Conservation (phyloP, 2,113 vertebrate species). For the Thomomys bottae region DNA sequence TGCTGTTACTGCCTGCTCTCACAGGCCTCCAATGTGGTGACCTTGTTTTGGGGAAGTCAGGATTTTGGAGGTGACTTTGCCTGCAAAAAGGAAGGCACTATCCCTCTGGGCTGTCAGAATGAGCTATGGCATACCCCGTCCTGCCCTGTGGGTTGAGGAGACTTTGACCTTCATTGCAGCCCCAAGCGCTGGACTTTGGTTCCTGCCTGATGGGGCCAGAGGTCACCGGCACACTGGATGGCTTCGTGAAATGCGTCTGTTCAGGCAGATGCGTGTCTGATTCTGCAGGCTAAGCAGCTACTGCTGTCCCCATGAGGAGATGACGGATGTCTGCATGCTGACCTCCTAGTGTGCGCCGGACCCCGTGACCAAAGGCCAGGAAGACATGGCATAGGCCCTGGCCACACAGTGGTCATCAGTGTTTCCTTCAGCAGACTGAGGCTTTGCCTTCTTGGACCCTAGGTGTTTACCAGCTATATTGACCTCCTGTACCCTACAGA, state of each 20-base stretch:
- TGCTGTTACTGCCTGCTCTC: rapidly evolving
- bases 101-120: no score
- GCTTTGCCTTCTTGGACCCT: not conserved
- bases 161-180: not conserved
- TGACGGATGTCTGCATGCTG: not conserved
- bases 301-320: not conserved
- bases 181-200: not conserved
- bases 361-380: not conserved
- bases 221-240: not conserved
- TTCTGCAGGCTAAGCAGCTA: not conserved
- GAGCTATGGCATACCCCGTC: rapidly evolving
- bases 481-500: constrained; percentile 96
- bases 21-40: not conserved
- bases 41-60: no score
- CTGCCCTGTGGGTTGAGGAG: not conserved
- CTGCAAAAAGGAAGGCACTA: not conserved
- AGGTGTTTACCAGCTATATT: constrained; percentile 98
- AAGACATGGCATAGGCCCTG: not conserved
- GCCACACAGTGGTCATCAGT: no score
- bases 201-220: not conserved
- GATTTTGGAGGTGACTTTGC: not conserved
- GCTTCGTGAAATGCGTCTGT: constrained; percentile 34
- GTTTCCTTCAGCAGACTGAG: not conserved
- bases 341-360: not conserved
- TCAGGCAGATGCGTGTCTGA: constrained; percentile 13